Evolutionary conservation across 2,113 vertebrate genomes (phyloP).

Genomic region (Rhizomys pruinosus): DNA sequence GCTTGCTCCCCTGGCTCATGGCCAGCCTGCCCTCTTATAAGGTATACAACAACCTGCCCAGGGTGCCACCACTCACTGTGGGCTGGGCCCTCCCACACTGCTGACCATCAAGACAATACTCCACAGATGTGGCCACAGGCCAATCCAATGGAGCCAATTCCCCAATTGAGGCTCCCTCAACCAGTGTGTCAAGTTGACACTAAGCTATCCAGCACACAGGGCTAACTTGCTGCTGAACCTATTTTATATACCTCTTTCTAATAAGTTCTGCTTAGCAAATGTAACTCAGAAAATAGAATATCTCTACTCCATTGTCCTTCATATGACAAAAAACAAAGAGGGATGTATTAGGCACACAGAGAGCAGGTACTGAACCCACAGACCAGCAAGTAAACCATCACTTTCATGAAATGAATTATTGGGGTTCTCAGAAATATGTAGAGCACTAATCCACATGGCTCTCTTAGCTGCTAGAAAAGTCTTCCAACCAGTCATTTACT

Average conservation of each 20-base stretch:
- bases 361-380: slow-evolving; percentile 20
- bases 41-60: too few relatives aligned
- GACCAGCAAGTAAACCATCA: background rate
- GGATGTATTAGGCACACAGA: background rate
- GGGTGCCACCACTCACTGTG: too few relatives aligned
- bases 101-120: too few relatives aligned
- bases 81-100: too few relatives aligned
- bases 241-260: background rate
- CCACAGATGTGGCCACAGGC: too few relatives aligned
- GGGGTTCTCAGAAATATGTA: background rate
- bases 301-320: slow-evolving; percentile 20
- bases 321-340: background rate
- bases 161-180: too few relatives aligned
- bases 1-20: too few relatives aligned
- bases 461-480: background rate
- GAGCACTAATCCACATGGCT: too few relatives aligned
- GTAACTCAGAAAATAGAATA: background rate
- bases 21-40: too few relatives aligned
- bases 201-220: too few relatives aligned
- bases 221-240: background rate
- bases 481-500: background rate
- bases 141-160: too few relatives aligned
- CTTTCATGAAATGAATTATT: background rate
- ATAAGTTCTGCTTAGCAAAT: background rate
- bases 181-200: too few relatives aligned